A percentile compares a stretch with the other conserved stretches of the same genome.
Evolutionary conservation across 1,140 invertebrate genomes (phyloP).

Genomic region (Parapsyche elsis): DNA sequence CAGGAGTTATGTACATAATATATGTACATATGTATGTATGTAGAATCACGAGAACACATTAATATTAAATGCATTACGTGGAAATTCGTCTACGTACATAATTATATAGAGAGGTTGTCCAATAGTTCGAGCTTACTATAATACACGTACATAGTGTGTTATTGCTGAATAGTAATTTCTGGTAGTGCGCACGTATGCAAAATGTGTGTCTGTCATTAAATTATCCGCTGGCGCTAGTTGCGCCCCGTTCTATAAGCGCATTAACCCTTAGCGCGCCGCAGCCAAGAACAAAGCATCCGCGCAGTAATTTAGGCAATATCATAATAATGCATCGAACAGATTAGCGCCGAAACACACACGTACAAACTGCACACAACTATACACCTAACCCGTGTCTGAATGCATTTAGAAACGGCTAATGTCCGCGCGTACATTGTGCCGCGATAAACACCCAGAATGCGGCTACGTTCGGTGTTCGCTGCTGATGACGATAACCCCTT

Average conservation of each 20-base stretch:
- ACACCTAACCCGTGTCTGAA: too few species aligned
- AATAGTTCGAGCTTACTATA: too few species aligned
- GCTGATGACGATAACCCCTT: background rate
- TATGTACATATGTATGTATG: too few species aligned
- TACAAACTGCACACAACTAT: too few species aligned
- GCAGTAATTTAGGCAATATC: background rate
- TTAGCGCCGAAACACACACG: background rate
- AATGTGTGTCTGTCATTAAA: background rate
- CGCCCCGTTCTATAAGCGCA: background rate
- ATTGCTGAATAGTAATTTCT: too few species aligned
- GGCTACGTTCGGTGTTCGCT: background rate
- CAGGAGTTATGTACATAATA: too few species aligned
- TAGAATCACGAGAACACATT: too few species aligned
- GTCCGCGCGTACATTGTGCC: background rate
- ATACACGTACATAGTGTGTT: too few species aligned
- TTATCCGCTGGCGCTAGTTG: background rate
- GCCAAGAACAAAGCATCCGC: slow-evolving; percentile 1
- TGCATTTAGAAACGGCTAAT: background rate
- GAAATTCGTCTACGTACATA: background rate
- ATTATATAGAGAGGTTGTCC: too few species aligned
- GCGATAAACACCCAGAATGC: background rate
- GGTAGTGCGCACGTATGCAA: too few species aligned
- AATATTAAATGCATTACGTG: background rate
- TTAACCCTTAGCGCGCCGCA: background rate
- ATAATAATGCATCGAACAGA: slow-evolving; percentile 8